Conservation (phyloP, 2,888 invertebrate genomes). For the Carabus problematicus region DNA sequence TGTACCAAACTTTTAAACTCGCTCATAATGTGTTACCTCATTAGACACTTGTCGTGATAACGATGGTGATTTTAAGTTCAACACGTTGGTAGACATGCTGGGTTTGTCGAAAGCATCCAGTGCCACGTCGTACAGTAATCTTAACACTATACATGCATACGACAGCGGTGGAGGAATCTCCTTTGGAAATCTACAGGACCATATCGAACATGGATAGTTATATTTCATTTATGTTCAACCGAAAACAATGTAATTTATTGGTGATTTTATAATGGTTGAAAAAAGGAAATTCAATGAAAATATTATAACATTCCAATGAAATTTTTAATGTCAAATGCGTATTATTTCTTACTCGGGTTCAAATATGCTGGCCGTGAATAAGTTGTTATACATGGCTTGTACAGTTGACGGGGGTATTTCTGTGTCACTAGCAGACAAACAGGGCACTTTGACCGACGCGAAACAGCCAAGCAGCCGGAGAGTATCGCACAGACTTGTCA, state of each 20-base stretch:
- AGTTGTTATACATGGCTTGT: slow-evolving; percentile 58
- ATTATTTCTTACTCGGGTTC: slow-evolving; percentile 67
- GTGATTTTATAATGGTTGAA: too few species aligned
- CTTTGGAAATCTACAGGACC: slow-evolving; percentile 68
- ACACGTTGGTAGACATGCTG: slow-evolving; percentile 69
- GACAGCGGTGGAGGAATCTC: slow-evolving; percentile 79
- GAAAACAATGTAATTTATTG: too few species aligned
- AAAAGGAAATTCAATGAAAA: too few species aligned
- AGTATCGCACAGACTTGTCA: slow-evolving; percentile 92
- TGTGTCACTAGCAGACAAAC: slow-evolving; percentile 52
- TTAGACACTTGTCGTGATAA: slow-evolving; percentile 69
- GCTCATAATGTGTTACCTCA: slow-evolving; percentile 61
- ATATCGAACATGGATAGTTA: slow-evolving; percentile 1
- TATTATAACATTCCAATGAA: slow-evolving; percentile 14
- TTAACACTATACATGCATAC: slow-evolving; percentile 84
- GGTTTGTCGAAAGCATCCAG: slow-evolving; percentile 95
- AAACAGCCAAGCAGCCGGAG: slow-evolving; percentile 93
- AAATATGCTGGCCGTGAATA: slow-evolving; percentile 79
- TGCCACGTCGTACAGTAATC: slow-evolving; percentile 93
- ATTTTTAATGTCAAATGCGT: neutral
- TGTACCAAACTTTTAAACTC: slow-evolving; percentile 35
- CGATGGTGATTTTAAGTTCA: slow-evolving; percentile 71
- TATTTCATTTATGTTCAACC: slow-evolving; percentile 19
- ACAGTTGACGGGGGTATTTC: slow-evolving; percentile 48
- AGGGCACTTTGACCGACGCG: slow-evolving; percentile 52